Percentiles rank a stretch among this genome's conserved stretches.
Evolutionary conservation across 2,797 vertebrate genomes (phyloP).

Genomic region (Parauchenoglanis punctatus): DNA sequence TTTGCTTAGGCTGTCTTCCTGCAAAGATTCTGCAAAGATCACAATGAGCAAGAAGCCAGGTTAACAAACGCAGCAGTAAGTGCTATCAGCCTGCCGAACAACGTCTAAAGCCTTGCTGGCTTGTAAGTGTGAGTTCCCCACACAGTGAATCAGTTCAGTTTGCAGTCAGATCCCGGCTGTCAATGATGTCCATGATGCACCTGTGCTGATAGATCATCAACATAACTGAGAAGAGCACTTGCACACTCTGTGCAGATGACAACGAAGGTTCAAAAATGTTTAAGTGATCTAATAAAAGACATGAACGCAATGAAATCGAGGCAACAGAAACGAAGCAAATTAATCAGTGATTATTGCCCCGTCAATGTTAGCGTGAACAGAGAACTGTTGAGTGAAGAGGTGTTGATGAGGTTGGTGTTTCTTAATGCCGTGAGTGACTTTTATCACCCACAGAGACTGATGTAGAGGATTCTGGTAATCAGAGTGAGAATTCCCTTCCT

Average conservation of each 20-base stretch:
- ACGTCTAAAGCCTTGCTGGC: background rate
- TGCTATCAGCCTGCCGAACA: background rate
- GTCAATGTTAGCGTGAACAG: background rate
- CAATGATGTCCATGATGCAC: background rate
- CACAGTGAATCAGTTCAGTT: background rate
- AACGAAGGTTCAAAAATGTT: background rate
- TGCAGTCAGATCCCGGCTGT: background rate
- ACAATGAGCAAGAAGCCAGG: background rate
- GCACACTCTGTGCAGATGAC: background rate
- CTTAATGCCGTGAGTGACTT: background rate
- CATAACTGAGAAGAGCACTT: background rate
- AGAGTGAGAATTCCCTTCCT: background rate
- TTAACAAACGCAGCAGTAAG: background rate
- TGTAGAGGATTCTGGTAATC: background rate
- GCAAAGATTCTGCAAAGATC: background rate
- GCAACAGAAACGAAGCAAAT: background rate
- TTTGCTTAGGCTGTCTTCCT: background rate
- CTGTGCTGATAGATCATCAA: background rate
- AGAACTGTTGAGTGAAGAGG: background rate
- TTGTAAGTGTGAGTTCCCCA: background rate
- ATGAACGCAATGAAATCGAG: background rate
- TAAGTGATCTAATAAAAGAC: background rate
- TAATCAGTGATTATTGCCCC: background rate
- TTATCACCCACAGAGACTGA: background rate
- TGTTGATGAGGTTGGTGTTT: background rate